A percentile compares a stretch with the other conserved stretches of the same genome.
phyloP scores from a whole-genome alignment of 1,140 invertebrate genomes.

The Trichoplusia ni region DNA sequence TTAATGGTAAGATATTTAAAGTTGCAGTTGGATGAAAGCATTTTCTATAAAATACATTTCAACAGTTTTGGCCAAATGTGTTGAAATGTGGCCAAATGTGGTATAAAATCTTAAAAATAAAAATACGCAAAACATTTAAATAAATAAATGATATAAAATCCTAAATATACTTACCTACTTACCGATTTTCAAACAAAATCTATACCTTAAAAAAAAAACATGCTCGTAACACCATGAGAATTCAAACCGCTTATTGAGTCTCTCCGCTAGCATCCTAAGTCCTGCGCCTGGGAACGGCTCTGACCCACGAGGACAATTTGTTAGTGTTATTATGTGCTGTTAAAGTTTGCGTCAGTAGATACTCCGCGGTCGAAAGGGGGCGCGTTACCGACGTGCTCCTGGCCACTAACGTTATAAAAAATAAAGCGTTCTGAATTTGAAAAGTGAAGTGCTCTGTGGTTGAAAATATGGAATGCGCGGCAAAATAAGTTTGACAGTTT shows the following conservation, averaged over 20 bases:
- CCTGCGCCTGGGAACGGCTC: conserved; percentile 59
- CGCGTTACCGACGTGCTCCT: conserved; percentile 49
- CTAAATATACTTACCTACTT: too few relatives aligned
- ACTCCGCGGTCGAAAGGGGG: conserved; percentile 57
- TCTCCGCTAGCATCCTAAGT: conserved; percentile 54
- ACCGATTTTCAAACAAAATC: too few relatives aligned
- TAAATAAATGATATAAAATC: too few relatives aligned
- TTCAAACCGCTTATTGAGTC: conserved; percentile 33
- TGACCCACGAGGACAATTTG: conserved; percentile 76
- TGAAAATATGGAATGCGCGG: conserved; percentile 25
- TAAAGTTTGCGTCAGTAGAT: conserved; percentile 66
- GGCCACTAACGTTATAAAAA: conserved; percentile 42
- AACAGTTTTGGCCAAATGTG: too few relatives aligned
- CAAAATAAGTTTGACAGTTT: conserved; percentile 3
- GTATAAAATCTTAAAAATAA: too few relatives aligned
- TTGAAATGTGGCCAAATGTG: too few relatives aligned
- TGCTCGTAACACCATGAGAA: not conserved
- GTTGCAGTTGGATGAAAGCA: too few relatives aligned
- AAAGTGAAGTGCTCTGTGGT: conserved; percentile 18
- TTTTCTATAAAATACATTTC: too few relatives aligned
- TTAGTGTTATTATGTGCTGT: conserved; percentile 72
- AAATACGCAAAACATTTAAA: too few relatives aligned
- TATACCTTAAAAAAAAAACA: not conserved
- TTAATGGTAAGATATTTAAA: too few relatives aligned
- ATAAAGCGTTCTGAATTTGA: conserved; percentile 30